Conservation (phyloP, 2,113 vertebrate species). For the Cyanoramphus novaezelandiae region DNA sequence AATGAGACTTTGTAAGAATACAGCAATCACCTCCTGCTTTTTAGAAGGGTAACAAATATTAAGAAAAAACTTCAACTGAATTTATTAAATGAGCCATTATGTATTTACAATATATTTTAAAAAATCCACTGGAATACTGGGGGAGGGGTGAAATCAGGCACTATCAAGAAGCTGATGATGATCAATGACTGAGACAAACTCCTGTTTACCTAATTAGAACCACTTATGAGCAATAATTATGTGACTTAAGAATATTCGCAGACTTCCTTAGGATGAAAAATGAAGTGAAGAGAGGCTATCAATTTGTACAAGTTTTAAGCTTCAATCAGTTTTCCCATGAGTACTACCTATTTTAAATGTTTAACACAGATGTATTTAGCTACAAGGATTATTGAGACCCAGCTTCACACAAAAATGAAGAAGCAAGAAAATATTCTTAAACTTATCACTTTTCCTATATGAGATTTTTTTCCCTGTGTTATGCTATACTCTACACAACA, state of each 20-base stretch:
- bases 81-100: conserved; percentile 32
- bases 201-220: conserved; percentile 86
- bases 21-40: background rate
- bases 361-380: conserved; percentile 68
- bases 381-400: conserved; percentile 63
- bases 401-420: conserved; percentile 61
- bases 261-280: conserved; percentile 87
- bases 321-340: conserved; percentile 76
- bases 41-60: background rate
- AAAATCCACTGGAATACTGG: conserved; percentile 11
- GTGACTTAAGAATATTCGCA: conserved; percentile 81
- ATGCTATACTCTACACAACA: conserved; percentile 50
- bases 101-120: conserved; percentile 35
- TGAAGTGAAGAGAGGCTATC: conserved; percentile 82
- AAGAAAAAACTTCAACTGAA: background rate
- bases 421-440: conserved; percentile 71
- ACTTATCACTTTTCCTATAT: conserved; percentile 52
- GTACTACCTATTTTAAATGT: conserved; percentile 75
- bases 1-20: background rate
- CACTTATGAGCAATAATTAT: conserved; percentile 87
- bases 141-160: background rate
- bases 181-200: conserved; percentile 85
- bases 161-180: conserved; percentile 84
- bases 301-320: conserved; percentile 78
- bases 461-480: conserved; percentile 27